These are phyloP conservation scores for Cheiracanthium punctorium DNA, from an alignment of 2,888 invertebrate genomes.

Conservation along the genomic window DNA sequence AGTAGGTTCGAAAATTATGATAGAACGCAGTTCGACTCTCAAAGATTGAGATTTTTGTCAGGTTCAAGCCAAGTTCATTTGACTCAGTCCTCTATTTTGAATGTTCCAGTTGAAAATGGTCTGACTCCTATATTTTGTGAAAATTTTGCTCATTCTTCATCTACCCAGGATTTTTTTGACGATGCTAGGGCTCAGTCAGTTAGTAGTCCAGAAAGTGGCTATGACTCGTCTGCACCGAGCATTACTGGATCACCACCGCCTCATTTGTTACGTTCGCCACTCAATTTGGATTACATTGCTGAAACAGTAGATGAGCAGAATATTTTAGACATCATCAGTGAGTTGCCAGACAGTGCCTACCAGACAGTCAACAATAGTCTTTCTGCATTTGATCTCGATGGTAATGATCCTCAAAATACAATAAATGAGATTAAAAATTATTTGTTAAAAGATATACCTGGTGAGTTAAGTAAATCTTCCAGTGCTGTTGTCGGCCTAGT, in stretches of 20 bases:
- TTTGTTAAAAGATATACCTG: not conserved
- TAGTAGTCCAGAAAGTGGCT: constrained; percentile 2
- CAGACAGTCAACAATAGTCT: not conserved
- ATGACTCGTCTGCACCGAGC: not conserved
- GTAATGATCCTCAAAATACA: not conserved
- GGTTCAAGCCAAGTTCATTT: not conserved
- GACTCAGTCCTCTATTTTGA: too few species aligned
- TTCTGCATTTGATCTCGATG: not conserved
- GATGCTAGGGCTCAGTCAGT: not conserved
- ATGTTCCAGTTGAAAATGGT: too few species aligned
- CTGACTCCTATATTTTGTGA: too few species aligned
- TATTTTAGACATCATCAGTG: not conserved
- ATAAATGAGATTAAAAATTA: not conserved
- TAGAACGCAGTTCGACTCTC: not conserved
- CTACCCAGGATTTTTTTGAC: not conserved
- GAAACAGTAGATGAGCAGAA: not conserved
- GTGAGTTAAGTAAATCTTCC: not conserved
- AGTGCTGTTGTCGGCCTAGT: not conserved
- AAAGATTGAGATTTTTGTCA: not conserved
- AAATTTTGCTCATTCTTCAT: too few species aligned
- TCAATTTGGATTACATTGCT: not conserved
- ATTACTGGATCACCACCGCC: not conserved
- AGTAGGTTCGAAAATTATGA: not conserved
- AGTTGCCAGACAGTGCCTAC: not conserved
- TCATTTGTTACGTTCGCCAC: not conserved